These are phyloP conservation scores for Toxotes jaculatrix DNA, from an alignment of 2,113 vertebrate species.

Conservation along the genomic window DNA sequence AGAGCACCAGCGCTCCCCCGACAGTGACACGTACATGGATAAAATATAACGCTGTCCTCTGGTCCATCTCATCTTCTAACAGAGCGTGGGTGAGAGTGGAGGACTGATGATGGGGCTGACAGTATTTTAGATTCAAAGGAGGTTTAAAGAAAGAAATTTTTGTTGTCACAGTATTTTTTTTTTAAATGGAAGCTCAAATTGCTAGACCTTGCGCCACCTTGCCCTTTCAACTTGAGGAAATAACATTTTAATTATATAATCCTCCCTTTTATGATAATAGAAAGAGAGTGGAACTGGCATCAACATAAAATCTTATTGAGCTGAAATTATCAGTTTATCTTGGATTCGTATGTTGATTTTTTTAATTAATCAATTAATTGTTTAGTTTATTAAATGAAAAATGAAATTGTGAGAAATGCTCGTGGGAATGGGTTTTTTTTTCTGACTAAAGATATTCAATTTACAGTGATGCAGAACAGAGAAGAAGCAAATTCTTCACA, in stretches of 20 bases:
- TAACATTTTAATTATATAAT: not conserved
- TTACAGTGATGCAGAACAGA: not conserved
- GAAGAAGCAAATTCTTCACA: not conserved
- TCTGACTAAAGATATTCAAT: constrained; percentile 12
- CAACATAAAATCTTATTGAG: not conserved
- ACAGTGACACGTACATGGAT: constrained; percentile 67
- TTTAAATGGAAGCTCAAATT: constrained; percentile 22
- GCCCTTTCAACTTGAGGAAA: constrained; percentile 28
- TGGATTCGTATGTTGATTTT: not conserved
- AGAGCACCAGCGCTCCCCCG: constrained; percentile 54
- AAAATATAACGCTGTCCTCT: constrained; percentile 57
- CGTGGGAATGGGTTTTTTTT: constrained; percentile 4
- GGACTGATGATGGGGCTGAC: constrained; percentile 5
- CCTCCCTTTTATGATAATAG: not conserved
- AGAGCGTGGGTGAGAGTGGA: constrained; percentile 16
- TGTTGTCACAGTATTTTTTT: constrained; percentile 2
- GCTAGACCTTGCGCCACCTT: not conserved
- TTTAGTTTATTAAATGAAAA: not conserved
- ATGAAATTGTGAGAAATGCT: not conserved
- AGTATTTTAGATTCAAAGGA: constrained; percentile 52
- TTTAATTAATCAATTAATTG: not conserved
- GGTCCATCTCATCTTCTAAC: constrained; percentile 19
- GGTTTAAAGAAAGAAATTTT: constrained; percentile 30
- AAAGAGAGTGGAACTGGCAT: constrained; percentile 17
- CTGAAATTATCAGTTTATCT: not conserved